Percentiles rank a stretch among this genome's conserved stretches.
Evolutionary conservation across 2,888 invertebrate species (phyloP).

Genomic region (Leptarthrus brevirostris): DNA sequence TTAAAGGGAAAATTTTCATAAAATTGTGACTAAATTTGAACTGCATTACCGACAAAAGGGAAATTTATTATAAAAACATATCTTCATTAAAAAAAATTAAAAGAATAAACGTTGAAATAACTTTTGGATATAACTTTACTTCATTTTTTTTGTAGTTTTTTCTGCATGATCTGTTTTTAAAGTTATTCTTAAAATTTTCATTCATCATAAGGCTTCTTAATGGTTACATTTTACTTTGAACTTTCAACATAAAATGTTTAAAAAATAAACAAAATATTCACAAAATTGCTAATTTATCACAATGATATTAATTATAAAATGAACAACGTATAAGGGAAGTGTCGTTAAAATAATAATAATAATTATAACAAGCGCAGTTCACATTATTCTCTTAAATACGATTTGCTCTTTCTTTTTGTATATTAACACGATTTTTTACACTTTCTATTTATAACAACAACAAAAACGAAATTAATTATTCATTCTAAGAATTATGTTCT

Average conservation of each 20-base stretch:
- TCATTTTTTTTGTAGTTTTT: constrained; percentile 18
- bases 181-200: constrained; percentile 3
- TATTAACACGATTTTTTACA: constrained; percentile 39
- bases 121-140: constrained; percentile 31
- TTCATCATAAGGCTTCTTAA: constrained; percentile 25
- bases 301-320: constrained; percentile 47
- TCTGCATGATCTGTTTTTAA: background rate
- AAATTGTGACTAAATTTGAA: too few relatives aligned
- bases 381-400: constrained; percentile 2
- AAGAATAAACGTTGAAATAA: too few relatives aligned
- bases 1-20: too few relatives aligned
- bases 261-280: constrained; percentile 48
- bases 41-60: too few relatives aligned
- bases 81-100: too few relatives aligned
- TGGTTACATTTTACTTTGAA: constrained; percentile 39
- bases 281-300: constrained; percentile 47
- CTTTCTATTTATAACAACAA: constrained; percentile 41
- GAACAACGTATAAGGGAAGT: constrained; percentile 38
- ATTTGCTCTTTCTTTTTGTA: background rate
- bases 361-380: constrained; percentile 36
- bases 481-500: background rate
- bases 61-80: too few relatives aligned
- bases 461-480: background rate
- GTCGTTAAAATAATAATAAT: constrained; percentile 31
- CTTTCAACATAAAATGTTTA: constrained; percentile 44